Conservation (phyloP, 2,888 invertebrate genomes). For the Caenorhabditis imperialis region DNA sequence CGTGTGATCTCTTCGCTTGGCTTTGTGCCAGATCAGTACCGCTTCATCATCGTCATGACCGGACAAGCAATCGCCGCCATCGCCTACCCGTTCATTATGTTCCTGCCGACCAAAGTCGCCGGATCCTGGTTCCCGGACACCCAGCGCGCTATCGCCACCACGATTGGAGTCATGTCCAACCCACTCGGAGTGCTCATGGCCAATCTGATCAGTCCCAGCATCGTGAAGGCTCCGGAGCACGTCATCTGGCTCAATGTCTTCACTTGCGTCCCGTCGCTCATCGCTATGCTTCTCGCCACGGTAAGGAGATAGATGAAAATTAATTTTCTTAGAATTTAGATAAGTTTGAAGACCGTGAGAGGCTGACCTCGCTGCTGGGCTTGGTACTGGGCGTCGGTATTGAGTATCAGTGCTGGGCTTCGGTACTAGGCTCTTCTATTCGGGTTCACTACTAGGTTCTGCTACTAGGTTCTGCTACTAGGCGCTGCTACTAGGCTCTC, state of each 20-base stretch:
- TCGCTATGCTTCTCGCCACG: slow-evolving; percentile 61
- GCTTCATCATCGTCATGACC: slow-evolving; percentile 74
- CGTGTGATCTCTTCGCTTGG: slow-evolving; percentile 77
- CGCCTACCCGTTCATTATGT: slow-evolving; percentile 81
- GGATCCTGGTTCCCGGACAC: slow-evolving; percentile 79
- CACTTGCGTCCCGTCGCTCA: slow-evolving; percentile 69
- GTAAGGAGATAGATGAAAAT: slow-evolving; percentile 20
- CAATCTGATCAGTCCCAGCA: slow-evolving; percentile 72
- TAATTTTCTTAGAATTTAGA: too few species aligned
- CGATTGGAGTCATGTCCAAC: slow-evolving; percentile 78
- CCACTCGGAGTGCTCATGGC: slow-evolving; percentile 76
- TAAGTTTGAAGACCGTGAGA: too few species aligned
- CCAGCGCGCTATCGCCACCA: slow-evolving; percentile 80
- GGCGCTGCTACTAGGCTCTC: too few species aligned
- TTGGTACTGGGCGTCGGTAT: too few species aligned
- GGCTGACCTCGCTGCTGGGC: too few species aligned
- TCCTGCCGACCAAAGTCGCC: slow-evolving; percentile 80
- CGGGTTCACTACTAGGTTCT: too few species aligned
- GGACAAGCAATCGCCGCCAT: slow-evolving; percentile 80
- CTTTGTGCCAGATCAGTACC: slow-evolving; percentile 60
- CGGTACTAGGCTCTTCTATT: too few species aligned
- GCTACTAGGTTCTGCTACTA: too few species aligned
- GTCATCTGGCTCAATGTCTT: slow-evolving; percentile 73
- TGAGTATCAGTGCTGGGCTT: too few species aligned
- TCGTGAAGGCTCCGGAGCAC: slow-evolving; percentile 69